phyloP scores from a whole-genome alignment of 92 coral and sea anemone species.

The Epizoanthus illoricatus region DNA sequence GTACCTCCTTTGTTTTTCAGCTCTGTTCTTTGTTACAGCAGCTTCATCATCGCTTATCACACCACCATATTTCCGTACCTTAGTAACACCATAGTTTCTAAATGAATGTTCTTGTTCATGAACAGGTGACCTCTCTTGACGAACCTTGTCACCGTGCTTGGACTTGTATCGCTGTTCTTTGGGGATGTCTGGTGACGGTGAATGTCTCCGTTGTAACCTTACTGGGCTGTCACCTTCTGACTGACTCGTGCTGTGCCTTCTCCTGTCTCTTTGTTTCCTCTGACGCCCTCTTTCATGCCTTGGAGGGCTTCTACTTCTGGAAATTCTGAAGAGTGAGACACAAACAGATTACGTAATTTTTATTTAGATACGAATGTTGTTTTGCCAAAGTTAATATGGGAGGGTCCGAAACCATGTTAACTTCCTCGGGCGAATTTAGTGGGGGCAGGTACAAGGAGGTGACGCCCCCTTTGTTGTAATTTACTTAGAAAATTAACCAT shows the following conservation, averaged over 20 bases:
- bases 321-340: too few species aligned
- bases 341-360: too few species aligned
- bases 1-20: not conserved
- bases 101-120: conserved; percentile 8
- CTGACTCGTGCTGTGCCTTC: conserved; percentile 6
- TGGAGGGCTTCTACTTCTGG: conserved; percentile 18
- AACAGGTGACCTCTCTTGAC: conserved; percentile 1
- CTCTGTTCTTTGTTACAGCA: not conserved
- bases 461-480: too few species aligned
- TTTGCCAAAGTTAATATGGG: too few species aligned
- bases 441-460: too few species aligned
- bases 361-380: too few species aligned
- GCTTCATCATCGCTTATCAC: conserved; percentile 10
- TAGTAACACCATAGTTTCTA: not conserved
- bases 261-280: conserved; percentile 9
- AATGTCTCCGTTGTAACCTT: conserved; percentile 4
- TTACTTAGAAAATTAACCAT: too few species aligned
- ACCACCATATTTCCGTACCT: not conserved
- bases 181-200: not conserved
- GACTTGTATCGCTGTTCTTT: conserved; percentile 2
- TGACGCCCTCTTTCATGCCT: not conserved
- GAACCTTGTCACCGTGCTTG: not conserved
- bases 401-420: too few species aligned
- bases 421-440: too few species aligned
- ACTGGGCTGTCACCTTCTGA: conserved; percentile 13